Base-by-base conservation (phyloP, 2,888 invertebrate species). In the Zootermopsis nevadensis region DNA sequence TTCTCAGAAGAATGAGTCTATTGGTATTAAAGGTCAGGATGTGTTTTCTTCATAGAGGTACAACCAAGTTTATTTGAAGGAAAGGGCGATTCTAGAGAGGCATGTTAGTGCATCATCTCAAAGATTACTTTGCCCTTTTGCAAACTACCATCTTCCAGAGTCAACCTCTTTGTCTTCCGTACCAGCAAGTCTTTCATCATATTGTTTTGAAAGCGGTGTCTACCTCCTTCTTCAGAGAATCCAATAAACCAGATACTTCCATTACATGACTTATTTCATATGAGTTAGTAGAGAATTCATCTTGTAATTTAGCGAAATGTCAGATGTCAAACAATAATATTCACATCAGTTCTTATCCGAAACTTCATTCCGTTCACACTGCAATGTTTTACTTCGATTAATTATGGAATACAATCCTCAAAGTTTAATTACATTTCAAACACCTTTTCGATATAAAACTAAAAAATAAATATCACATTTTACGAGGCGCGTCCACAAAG, bases 31-130 rank as follows among this genome's bases (percentile, higher is more conserved):
- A 77, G 77, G 77, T 53, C 55, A 48, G 76, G 35, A 76, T 30
- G 42, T 76, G 76, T 76, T 76, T 76, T 77, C 77, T 77, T 22
- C 55, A 31, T 77, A 48, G 55, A 77, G 55, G 31, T 33, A 69
- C 33, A 77, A 77, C 31, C 31, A 30, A 77, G 55, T 77, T 77
- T 77, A 77, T 77, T 77, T 77, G 77, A 77, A 77, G 77, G 31
- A 77, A 76, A 77, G 42, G 30, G 24, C 76, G 76, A 8, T n/a
- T 7, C 60, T 1, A n/a, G 60, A 27, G 12, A 60, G 60, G 60
- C 53, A 77, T 77, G 77, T n/a, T 77, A 24, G 27, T 77, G 77
- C 77, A 77, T 55, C 55, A 77, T 77, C 77, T 53, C 77, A 53
- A 30, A 77, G 77, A 77, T 77, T 77, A 55, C 15, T 42, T 76